Conservation (phyloP, 2,113 vertebrate species). For the Columba livia region DNA sequence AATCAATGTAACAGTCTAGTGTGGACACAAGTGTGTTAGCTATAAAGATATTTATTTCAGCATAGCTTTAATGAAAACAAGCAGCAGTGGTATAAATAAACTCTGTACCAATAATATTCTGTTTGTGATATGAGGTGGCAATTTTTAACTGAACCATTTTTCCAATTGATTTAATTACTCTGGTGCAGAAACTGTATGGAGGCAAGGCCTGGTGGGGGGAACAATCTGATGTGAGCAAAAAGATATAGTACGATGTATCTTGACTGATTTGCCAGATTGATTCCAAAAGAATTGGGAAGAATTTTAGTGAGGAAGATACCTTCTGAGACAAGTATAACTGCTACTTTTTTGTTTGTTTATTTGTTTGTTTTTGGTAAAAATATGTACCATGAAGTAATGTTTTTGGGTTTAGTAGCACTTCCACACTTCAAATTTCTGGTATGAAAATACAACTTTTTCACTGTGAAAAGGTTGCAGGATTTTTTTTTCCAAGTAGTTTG, state of each 20-base stretch:
- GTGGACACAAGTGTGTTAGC: conserved; percentile 5
- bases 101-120: not conserved
- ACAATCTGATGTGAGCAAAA: not conserved
- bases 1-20: conserved; percentile 32
- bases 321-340: not conserved
- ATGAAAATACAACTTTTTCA: not conserved
- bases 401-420: not conserved
- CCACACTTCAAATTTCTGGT: not conserved
- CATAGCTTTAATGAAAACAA: not conserved
- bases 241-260: not conserved
- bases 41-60: conserved; percentile 24
- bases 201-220: not conserved
- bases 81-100: not conserved
- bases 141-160: not conserved
- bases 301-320: not conserved
- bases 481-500: not conserved
- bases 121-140: not conserved
- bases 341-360: no score
- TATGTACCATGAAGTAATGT: not conserved
- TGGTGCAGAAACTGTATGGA: not conserved
- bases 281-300: not conserved
- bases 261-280: not conserved
- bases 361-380: not conserved
- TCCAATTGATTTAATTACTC: not conserved
- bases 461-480: not conserved